A percentile compares a stretch with the other conserved stretches of the same genome.
Evolutionary conservation across 2,888 invertebrate genomes (phyloP).

Genomic region (Mimumesa dahlbomi): DNA sequence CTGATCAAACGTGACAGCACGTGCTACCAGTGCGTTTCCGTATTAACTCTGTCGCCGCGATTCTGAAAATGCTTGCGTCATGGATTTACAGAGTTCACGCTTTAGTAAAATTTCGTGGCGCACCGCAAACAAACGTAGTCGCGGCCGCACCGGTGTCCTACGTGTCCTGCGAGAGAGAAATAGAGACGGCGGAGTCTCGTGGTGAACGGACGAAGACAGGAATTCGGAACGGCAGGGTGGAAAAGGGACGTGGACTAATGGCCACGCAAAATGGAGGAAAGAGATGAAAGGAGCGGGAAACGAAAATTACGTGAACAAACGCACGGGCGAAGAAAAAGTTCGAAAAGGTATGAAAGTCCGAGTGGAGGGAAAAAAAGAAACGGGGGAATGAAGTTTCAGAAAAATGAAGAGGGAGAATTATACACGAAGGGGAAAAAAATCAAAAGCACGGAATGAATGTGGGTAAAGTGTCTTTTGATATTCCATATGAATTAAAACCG

Average conservation of each 20-base stretch:
- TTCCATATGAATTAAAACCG: no score
- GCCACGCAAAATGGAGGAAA: constrained; percentile 24
- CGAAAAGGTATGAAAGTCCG: no score
- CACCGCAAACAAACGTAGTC: constrained; percentile 51
- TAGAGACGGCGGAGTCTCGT: no score
- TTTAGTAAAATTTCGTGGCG: constrained; percentile 45
- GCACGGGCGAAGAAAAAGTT: background rate
- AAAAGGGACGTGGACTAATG: constrained; percentile 27
- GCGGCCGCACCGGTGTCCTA: constrained; percentile 6
- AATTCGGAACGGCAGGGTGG: constrained; percentile 25
- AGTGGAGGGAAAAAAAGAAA: no score
- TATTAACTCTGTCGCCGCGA: no score
- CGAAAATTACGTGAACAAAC: background rate
- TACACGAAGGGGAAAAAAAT: background rate
- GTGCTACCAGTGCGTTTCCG: no score
- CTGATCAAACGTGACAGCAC: no score
- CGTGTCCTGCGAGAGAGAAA: background rate
- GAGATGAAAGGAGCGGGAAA: constrained; percentile 29
- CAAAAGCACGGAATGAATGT: background rate
- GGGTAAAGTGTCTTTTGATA: no score
- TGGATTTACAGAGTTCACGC: background rate
- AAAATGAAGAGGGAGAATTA: no score
- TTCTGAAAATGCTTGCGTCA: background rate
- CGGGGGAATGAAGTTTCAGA: no score
- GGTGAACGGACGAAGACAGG: background rate